These are phyloP conservation scores for Cheilosia vulpina DNA, from an alignment of 2,888 invertebrate species.

Conservation along the genomic window DNA sequence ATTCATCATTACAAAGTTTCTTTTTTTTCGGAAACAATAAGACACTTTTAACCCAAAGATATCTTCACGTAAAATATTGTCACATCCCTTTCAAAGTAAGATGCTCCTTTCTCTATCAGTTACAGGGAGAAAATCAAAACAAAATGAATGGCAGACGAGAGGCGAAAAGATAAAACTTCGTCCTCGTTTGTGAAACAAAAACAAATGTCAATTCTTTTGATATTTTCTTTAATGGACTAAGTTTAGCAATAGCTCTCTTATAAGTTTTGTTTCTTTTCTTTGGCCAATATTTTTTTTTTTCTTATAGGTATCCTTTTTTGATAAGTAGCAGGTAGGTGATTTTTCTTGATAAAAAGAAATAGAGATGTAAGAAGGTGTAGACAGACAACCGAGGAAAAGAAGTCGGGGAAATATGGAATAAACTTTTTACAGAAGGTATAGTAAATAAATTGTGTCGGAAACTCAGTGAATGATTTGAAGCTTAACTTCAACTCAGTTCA, in stretches of 20 bases:
- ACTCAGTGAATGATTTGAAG: slow-evolving; percentile 24
- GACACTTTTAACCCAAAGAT: slow-evolving; percentile 45
- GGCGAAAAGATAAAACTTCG: slow-evolving; percentile 30
- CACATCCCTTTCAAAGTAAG: slow-evolving; percentile 68
- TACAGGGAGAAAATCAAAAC: slow-evolving; percentile 34
- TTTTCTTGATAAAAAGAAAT: neutral
- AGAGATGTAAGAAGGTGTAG: neutral
- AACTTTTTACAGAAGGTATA: slow-evolving; percentile 41
- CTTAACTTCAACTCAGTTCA: neutral
- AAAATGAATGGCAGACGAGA: slow-evolving; percentile 13
- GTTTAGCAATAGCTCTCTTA: slow-evolving; percentile 71
- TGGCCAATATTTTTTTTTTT: neutral
- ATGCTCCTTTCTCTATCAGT: slow-evolving; percentile 28
- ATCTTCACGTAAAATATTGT: slow-evolving; percentile 43
- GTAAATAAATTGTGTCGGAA: slow-evolving; percentile 44
- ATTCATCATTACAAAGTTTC: slow-evolving; percentile 59
- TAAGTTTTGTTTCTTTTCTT: slow-evolving; percentile 50
- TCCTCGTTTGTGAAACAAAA: slow-evolving; percentile 40
- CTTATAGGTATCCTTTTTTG: slow-evolving; percentile 30
- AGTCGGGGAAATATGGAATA: slow-evolving; percentile 59
- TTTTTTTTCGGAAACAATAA: neutral
- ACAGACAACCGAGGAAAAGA: slow-evolving; percentile 9
- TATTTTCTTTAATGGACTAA: slow-evolving; percentile 74
- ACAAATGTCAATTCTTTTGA: slow-evolving; percentile 73
- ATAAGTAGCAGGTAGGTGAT: slow-evolving; percentile 31